phyloP scores from a whole-genome alignment of 2,888 invertebrate genomes.

The Agrypnus murinus region DNA sequence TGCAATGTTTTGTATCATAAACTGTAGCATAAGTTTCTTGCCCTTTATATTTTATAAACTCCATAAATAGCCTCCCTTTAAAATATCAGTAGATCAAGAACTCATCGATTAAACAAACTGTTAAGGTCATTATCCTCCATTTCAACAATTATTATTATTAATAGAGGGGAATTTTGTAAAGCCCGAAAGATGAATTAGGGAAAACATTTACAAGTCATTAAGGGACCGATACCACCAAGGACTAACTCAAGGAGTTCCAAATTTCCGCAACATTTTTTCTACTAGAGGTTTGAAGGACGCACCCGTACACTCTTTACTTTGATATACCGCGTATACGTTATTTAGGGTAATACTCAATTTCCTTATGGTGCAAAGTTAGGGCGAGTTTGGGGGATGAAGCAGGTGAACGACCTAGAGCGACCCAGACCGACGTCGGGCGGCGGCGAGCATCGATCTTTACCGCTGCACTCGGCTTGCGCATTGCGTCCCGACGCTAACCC shows the following conservation, averaged over 20 bases:
- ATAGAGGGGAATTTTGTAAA: neutral
- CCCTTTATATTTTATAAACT: no score
- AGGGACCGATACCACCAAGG: conserved; percentile 34
- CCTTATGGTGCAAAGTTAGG: conserved; percentile 51
- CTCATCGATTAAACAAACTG: neutral
- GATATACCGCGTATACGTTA: conserved; percentile 47
- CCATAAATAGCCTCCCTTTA: neutral
- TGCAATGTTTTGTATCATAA: no score
- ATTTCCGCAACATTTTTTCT: conserved; percentile 45
- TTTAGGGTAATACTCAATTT: conserved; percentile 54
- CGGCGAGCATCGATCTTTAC: conserved; percentile 66
- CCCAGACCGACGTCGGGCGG: conserved; percentile 69
- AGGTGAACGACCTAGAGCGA: conserved; percentile 70
- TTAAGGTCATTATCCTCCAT: conserved; percentile 9
- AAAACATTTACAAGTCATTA: neutral
- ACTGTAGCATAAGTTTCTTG: no score
- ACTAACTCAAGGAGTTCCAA: conserved; percentile 26
- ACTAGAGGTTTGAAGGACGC: conserved; percentile 33
- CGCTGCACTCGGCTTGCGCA: conserved; percentile 67
- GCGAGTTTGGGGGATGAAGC: conserved; percentile 61
- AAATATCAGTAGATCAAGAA: neutral
- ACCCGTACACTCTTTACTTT: conserved; percentile 28
- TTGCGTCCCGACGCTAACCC: conserved; percentile 58
- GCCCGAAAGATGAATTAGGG: neutral
- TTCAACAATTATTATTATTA: conserved; percentile 9